These are phyloP conservation scores for Nemapogon koenigi DNA, from an alignment of 2,888 invertebrate species.

Conservation along the genomic window DNA sequence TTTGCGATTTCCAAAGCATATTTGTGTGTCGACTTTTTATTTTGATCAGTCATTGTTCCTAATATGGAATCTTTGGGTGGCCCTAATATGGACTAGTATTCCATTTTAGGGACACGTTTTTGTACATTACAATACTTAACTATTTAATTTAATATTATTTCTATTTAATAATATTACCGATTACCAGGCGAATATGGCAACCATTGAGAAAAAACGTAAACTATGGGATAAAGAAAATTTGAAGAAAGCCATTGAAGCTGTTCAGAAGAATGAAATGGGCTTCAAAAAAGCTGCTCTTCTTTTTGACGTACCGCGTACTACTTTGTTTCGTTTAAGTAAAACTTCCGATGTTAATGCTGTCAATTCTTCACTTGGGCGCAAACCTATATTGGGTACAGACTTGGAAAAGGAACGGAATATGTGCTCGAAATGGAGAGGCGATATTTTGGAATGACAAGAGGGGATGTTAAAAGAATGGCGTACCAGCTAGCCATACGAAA, in stretches of 20 bases:
- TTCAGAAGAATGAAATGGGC: constrained; percentile 16
- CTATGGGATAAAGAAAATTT: no score
- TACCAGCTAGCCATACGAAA: constrained; percentile 2
- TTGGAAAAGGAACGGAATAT: constrained; percentile 10
- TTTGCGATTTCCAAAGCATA: no score
- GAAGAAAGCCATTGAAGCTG: constrained; percentile 16
- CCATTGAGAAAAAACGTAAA: no score
- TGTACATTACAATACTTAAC: no score
- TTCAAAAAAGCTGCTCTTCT: constrained; percentile 16
- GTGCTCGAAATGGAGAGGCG: constrained; percentile 14
- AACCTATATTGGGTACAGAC: constrained; percentile 5
- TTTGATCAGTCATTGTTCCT: no score
- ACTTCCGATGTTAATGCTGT: constrained; percentile 1
- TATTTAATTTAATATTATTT: no score
- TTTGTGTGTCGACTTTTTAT: no score
- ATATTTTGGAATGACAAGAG: constrained; percentile 12
- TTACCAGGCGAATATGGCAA: no score
- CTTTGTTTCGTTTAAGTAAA: constrained; percentile 16
- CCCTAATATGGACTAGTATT: no score
- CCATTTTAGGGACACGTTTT: no score
- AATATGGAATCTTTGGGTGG: no score
- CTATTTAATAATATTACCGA: no score
- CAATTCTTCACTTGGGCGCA: background rate
- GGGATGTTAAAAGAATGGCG: constrained; percentile 10
- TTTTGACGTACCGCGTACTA: constrained; percentile 17